These are phyloP conservation scores for Meteorus cinctellus DNA, from an alignment of 2,888 invertebrate genomes.

Conservation along the genomic window DNA sequence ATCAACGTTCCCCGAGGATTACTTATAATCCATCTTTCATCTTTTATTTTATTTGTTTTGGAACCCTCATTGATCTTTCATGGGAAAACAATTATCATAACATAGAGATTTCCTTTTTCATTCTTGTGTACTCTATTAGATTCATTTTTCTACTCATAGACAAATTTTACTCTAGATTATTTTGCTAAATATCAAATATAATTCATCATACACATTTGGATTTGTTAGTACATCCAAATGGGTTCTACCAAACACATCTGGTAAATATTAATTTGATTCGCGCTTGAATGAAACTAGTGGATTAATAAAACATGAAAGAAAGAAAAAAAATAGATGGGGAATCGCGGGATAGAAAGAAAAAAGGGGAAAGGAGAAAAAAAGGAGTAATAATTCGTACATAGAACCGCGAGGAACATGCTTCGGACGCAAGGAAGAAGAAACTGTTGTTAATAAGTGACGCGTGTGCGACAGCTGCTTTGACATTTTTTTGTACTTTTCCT, in stretches of 20 bases:
- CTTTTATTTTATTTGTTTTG: neutral
- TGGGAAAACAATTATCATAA: neutral
- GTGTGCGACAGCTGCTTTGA: conserved; percentile 71
- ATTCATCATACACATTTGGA: conserved; percentile 12
- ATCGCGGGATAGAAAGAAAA: conserved; percentile 30
- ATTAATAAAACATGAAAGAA: conserved; percentile 38
- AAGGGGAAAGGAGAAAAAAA: conserved; percentile 35
- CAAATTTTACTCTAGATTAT: neutral
- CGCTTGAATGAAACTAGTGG: conserved; percentile 27
- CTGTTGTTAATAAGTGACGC: conserved; percentile 69
- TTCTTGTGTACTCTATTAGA: neutral
- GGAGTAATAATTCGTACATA: conserved; percentile 35
- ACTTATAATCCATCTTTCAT: conserved; percentile 1
- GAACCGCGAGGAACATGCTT: conserved; percentile 25
- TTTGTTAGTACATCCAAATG: conserved; percentile 7
- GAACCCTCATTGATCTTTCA: neutral
- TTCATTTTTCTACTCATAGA: neutral
- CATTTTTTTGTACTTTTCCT: conserved; percentile 59
- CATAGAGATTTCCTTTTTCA: neutral
- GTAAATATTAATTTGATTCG: conserved; percentile 26
- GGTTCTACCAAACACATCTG: conserved; percentile 17
- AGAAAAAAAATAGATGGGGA: conserved; percentile 45
- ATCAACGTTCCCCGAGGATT: conserved; percentile 11
- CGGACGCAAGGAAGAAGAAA: conserved; percentile 58
- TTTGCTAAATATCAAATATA: neutral